Conservation (phyloP, 2,113 vertebrate genomes). For the Ursus arctos region DNA sequence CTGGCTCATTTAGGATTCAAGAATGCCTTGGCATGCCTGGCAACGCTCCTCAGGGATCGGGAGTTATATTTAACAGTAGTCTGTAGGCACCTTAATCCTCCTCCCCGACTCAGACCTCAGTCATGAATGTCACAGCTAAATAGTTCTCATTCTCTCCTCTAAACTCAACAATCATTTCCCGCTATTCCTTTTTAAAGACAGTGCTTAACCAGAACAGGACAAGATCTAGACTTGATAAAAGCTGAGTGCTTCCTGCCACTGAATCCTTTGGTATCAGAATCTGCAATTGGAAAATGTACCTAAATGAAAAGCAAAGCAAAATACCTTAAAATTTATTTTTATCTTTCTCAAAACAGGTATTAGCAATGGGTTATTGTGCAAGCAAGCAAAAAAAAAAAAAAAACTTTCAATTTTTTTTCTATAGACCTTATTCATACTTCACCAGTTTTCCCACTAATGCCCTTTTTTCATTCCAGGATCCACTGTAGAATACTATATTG, state of each 20-base stretch:
- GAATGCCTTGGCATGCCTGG: neutral
- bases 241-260: neutral
- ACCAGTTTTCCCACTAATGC: neutral
- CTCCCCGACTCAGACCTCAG: neutral
- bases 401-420: neutral
- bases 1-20: neutral
- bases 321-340: neutral
- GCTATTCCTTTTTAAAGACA: neutral
- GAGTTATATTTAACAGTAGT: neutral
- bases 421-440: neutral
- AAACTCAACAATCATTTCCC: neutral
- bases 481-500: neutral
- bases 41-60: neutral
- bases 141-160: neutral
- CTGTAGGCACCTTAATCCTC: neutral
- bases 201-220: neutral
- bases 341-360: slow-evolving; percentile 11
- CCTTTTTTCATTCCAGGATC: neutral
- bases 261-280: neutral
- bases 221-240: neutral
- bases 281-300: neutral
- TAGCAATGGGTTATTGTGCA: neutral
- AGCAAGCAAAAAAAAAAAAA: neutral
- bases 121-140: neutral
- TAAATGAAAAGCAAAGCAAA: neutral